Evolutionary conservation across 2,113 vertebrate species (phyloP).

Genomic region (Notothenia rossii): DNA sequence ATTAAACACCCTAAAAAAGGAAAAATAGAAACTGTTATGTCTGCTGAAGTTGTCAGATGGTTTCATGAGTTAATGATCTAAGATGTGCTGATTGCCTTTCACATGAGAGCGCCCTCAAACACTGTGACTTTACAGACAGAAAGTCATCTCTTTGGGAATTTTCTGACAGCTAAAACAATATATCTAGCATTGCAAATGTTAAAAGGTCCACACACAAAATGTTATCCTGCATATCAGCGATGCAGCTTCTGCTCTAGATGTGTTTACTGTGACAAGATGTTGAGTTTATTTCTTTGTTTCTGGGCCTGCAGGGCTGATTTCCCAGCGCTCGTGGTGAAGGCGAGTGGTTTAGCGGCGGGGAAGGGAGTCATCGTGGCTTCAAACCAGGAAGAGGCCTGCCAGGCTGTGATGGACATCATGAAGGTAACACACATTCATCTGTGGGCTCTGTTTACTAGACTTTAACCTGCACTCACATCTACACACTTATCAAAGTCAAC

Average conservation of each 20-base stretch:
- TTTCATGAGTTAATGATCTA: slow-evolving; percentile 45
- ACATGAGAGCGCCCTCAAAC: neutral
- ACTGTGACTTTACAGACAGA: neutral
- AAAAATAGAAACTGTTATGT: neutral
- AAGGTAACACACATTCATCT: slow-evolving; percentile 79
- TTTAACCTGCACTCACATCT: too few relatives aligned
- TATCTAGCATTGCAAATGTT: neutral
- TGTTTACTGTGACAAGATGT: neutral
- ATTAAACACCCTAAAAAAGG: slow-evolving; percentile 11
- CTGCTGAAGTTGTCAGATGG: slow-evolving; percentile 5
- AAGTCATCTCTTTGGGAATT: neutral
- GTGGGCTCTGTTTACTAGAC: too few relatives aligned
- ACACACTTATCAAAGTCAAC: too few relatives aligned
- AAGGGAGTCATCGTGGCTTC: slow-evolving; percentile 93
- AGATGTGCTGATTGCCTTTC: slow-evolving; percentile 16
- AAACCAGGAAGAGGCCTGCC: slow-evolving; percentile 91
- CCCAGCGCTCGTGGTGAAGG: slow-evolving; percentile 95
- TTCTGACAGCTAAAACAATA: slow-evolving; percentile 26
- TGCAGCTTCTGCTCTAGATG: slow-evolving; percentile 44
- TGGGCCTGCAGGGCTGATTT: slow-evolving; percentile 86
- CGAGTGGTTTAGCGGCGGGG: slow-evolving; percentile 94
- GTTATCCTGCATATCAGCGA: neutral
- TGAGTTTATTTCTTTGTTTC: neutral
- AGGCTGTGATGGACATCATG: slow-evolving; percentile 93
- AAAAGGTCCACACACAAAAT: slow-evolving; percentile 32